Percentiles rank a stretch among this genome's conserved stretches.
phyloP scores from a whole-genome alignment of 2,113 vertebrate genomes.

The Mesitornis unicolor region DNA sequence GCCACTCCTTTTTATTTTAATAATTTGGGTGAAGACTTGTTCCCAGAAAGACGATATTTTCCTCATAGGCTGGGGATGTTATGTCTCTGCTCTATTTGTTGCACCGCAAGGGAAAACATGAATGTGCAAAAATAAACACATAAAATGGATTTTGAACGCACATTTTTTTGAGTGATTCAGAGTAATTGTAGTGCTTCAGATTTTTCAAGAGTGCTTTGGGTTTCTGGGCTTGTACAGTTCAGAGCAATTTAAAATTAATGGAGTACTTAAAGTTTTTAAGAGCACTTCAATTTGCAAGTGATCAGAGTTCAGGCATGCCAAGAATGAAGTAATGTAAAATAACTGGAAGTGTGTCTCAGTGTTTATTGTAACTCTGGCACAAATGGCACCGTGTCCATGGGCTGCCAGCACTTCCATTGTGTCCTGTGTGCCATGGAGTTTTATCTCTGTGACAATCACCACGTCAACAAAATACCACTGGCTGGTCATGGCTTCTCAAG shows the following conservation, averaged over 20 bases:
- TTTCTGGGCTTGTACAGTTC: slow-evolving; percentile 37
- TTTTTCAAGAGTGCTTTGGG: slow-evolving; percentile 56
- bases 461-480: not conserved
- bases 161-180: slow-evolving; percentile 20
- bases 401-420: not conserved
- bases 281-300: slow-evolving; percentile 63
- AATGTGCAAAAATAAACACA: not conserved
- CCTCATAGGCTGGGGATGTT: not conserved
- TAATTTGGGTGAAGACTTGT: not conserved
- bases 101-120: not conserved
- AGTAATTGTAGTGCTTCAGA: slow-evolving; percentile 24
- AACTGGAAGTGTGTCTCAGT: slow-evolving; percentile 10
- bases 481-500: not conserved
- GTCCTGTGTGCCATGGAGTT: not conserved
- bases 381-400: not conserved
- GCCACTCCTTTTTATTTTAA: not conserved
- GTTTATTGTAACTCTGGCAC: not conserved
- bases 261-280: slow-evolving; percentile 59
- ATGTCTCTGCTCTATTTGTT: not conserved
- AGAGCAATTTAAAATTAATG: slow-evolving; percentile 66
- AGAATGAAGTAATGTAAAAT: slow-evolving; percentile 23
- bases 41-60: no score
- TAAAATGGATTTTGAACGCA: not conserved
- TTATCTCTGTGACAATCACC: not conserved
- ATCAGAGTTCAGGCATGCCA: slow-evolving; percentile 26